Percentiles rank a stretch among this genome's conserved stretches.
Conservation (phyloP, 2,113 vertebrate genomes). For the Heloderma charlesbogerti region DNA sequence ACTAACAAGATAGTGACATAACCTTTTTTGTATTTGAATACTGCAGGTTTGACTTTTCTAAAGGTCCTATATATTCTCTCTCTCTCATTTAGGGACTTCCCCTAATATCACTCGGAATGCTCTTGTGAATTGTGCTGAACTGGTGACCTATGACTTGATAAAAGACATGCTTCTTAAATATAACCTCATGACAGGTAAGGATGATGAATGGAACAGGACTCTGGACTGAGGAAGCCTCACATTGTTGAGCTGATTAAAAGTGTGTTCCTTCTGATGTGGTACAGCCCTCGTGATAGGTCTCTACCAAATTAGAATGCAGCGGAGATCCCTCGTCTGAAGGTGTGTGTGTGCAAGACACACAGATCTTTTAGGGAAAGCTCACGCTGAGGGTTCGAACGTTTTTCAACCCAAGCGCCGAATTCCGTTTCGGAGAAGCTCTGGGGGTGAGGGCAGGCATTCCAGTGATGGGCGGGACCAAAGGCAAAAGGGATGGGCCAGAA, state of each 20-base stretch:
- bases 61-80: accelerated
- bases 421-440: too few relatives aligned
- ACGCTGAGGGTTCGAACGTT: too few relatives aligned
- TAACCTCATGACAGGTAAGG: conserved; percentile 88
- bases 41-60: neutral
- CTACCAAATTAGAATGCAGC: too few relatives aligned
- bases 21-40: neutral
- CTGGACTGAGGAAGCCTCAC: neutral
- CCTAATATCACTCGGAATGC: conserved; percentile 91
- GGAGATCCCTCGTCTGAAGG: too few relatives aligned
- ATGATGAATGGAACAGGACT: neutral
- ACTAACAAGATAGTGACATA: neutral
- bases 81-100: conserved; percentile 78
- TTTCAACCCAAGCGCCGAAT: too few relatives aligned
- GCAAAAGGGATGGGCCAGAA: too few relatives aligned
- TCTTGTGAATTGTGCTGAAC: conserved; percentile 91
- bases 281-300: too few relatives aligned
- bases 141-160: conserved; percentile 93
- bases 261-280: neutral
- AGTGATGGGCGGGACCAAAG: too few relatives aligned
- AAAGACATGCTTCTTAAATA: conserved; percentile 88
- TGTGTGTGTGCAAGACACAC: too few relatives aligned
- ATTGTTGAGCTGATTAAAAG: neutral
- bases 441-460: too few relatives aligned
- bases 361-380: too few relatives aligned